A percentile compares a stretch with the other conserved stretches of the same genome.
Conservation (phyloP, 1,140 invertebrate genomes). For the Ceratoteleas bidentatus region DNA sequence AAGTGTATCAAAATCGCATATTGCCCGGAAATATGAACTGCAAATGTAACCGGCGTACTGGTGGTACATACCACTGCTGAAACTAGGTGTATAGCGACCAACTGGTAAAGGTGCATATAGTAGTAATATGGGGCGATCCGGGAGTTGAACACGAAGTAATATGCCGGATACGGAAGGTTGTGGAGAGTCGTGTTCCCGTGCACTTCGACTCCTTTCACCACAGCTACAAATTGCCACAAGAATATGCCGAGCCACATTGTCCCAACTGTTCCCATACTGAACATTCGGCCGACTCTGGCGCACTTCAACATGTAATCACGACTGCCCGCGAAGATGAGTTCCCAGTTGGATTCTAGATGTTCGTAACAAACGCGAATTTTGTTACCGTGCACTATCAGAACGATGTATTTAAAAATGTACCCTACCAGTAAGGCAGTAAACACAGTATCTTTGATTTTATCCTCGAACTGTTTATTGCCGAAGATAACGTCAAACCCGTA, state of each 20-base stretch:
- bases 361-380: conserved; percentile 13
- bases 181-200: conserved; percentile 4
- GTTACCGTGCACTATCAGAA: background rate
- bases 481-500: background rate
- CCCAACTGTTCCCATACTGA: background rate
- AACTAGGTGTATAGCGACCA: background rate
- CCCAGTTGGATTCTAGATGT: conserved; percentile 9
- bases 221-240: conserved; percentile 3
- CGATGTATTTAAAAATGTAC: conserved; percentile 4
- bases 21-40: conserved; percentile 2
- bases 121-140: conserved; percentile 9
- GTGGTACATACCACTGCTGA: background rate
- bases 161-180: conserved; percentile 17
- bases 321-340: conserved; percentile 3
- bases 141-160: conserved; percentile 3
- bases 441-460: background rate
- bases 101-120: background rate
- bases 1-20: conserved; percentile 9
- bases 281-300: background rate
- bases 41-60: background rate
- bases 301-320: conserved; percentile 2
- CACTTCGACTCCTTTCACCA: background rate
- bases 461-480: background rate
- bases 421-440: background rate
- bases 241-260: background rate